Evolutionary conservation across 2,888 invertebrate genomes (phyloP).

Genomic region (Phyllotreta cruciferae): DNA sequence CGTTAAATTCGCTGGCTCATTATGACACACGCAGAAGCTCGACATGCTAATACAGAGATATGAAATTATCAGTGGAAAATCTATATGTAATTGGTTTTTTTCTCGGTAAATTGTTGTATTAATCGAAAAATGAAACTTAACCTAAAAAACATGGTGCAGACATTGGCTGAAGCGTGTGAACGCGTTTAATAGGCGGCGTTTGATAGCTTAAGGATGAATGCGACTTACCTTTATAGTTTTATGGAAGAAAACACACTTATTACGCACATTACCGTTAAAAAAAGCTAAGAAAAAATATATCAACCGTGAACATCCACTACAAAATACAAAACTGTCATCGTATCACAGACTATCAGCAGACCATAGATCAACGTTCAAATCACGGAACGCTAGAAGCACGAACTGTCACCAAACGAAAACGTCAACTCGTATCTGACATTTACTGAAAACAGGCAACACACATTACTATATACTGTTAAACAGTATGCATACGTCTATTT

Average conservation of each 20-base stretch:
- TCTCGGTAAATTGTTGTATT: slow-evolving; percentile 3
- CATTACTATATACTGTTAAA: too few species aligned
- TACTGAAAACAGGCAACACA: too few species aligned
- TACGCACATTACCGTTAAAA: slow-evolving; percentile 26
- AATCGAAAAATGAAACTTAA: slow-evolving; percentile 23
- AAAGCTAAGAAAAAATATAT: slow-evolving; percentile 4
- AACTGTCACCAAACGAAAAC: neutral
- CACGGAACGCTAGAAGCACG: neutral
- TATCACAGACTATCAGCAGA: neutral
- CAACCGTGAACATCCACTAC: slow-evolving; percentile 15
- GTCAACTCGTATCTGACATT: too few species aligned
- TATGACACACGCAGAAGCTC: too few species aligned
- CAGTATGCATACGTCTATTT: too few species aligned
- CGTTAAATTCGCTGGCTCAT: too few species aligned
- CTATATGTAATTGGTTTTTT: slow-evolving; percentile 6
- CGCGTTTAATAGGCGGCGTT: slow-evolving; percentile 1
- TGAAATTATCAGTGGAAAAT: neutral
- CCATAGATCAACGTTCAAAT: slow-evolving; percentile 1
- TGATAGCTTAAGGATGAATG: neutral
- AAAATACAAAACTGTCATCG: slow-evolving; percentile 4
- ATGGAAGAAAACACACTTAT: slow-evolving; percentile 16
- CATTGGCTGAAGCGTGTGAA: slow-evolving; percentile 15
- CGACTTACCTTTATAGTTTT: slow-evolving; percentile 22
- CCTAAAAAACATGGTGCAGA: slow-evolving; percentile 19
- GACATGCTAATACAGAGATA: too few species aligned